Percentiles rank a stretch among this genome's conserved stretches.
phyloP scores from a whole-genome alignment of 2,888 invertebrate genomes.

The Sminthurides aquaticus region DNA sequence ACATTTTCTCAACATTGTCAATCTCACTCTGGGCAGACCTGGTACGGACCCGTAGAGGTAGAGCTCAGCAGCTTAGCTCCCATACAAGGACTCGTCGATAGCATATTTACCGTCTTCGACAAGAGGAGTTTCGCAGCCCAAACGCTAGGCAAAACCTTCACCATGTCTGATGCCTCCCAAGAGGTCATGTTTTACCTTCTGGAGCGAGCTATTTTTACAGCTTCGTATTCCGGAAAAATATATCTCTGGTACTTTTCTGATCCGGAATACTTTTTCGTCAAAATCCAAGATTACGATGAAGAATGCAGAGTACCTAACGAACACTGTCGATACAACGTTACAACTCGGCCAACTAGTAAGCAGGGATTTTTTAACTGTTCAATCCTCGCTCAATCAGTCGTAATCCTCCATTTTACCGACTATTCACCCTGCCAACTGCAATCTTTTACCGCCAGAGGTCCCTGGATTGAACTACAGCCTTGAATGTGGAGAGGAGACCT shows the following conservation, averaged over 20 bases:
- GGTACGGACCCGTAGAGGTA: conserved; percentile 23
- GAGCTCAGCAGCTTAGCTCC: conserved; percentile 2
- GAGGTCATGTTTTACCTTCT: conserved; percentile 14
- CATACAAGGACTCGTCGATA: conserved; percentile 11
- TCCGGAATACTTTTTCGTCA: conserved; percentile 8
- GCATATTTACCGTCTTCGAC: conserved; percentile 11
- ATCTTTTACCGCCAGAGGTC: too few relatives aligned
- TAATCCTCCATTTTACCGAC: too few relatives aligned
- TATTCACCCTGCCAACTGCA: too few relatives aligned
- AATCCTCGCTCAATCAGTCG: too few relatives aligned
- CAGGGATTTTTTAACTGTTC: too few relatives aligned
- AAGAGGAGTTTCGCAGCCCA: background rate
- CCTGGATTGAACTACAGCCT: background rate
- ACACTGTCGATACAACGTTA: background rate
- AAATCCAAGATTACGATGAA: conserved; percentile 13
- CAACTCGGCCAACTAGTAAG: background rate
- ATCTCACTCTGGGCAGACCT: conserved; percentile 14
- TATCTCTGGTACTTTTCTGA: conserved; percentile 33
- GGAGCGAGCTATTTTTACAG: conserved; percentile 22
- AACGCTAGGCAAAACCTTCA: background rate
- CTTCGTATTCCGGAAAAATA: conserved; percentile 28
- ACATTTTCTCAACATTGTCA: too few relatives aligned
- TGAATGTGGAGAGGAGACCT: background rate
- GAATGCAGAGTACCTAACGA: background rate
- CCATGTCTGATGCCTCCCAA: background rate